A percentile compares a stretch with the other conserved stretches of the same genome.
phyloP scores from a whole-genome alignment of 2,888 invertebrate genomes.

The Platynereis dumerilii region DNA sequence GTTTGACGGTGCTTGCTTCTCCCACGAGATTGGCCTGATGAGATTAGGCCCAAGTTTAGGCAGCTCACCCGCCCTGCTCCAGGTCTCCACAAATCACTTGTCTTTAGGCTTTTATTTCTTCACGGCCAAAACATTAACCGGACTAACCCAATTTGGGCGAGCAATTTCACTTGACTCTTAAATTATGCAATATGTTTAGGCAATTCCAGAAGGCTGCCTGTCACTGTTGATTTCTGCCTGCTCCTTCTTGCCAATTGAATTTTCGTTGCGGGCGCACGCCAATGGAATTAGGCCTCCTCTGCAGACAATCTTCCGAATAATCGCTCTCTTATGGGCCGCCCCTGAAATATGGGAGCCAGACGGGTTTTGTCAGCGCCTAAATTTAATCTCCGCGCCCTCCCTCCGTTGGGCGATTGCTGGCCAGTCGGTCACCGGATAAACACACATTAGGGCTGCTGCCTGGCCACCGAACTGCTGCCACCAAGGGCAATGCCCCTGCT shows the following conservation, averaged over 20 bases:
- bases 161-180: slow-evolving; percentile 28
- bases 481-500: too few species aligned
- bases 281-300: slow-evolving; percentile 20
- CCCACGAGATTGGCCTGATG: slow-evolving; percentile 13
- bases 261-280: slow-evolving; percentile 17
- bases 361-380: slow-evolving; percentile 7
- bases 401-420: background rate
- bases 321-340: slow-evolving; percentile 23
- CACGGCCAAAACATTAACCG: slow-evolving; percentile 27
- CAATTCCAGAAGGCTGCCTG: slow-evolving; percentile 20
- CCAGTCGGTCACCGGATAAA: background rate
- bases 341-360: slow-evolving; percentile 7
- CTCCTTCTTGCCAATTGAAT: slow-evolving; percentile 26
- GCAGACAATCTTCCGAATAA: slow-evolving; percentile 19
- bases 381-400: slow-evolving; percentile 10
- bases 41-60: slow-evolving; percentile 21
- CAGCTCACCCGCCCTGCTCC: background rate
- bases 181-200: slow-evolving; percentile 30
- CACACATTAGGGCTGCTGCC: too few species aligned
- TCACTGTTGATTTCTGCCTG: slow-evolving; percentile 23
- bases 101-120: slow-evolving; percentile 28
- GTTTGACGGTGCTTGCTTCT: background rate
- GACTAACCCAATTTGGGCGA: slow-evolving; percentile 23
- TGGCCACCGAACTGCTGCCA: too few species aligned
- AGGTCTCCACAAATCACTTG: slow-evolving; percentile 20